Evolutionary conservation across 2,113 vertebrate genomes (phyloP).

Genomic region (Girardinichthys multiradiatus): DNA sequence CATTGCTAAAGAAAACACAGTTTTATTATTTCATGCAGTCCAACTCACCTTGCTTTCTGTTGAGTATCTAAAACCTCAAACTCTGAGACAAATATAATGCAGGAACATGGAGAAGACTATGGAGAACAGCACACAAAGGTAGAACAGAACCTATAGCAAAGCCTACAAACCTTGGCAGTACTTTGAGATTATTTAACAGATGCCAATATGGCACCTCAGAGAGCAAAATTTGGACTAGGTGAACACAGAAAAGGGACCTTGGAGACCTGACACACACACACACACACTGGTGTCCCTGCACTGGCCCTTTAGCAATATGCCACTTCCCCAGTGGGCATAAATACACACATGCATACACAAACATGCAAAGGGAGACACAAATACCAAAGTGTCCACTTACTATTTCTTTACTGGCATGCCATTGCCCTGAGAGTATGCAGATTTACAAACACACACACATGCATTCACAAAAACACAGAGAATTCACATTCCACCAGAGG

Average conservation of each 20-base stretch:
- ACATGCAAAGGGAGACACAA: constrained; percentile 38
- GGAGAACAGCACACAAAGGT: constrained; percentile 43
- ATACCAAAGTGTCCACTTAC: constrained; percentile 65
- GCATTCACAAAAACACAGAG: constrained; percentile 30
- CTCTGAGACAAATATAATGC: constrained; percentile 22
- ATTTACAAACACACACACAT: constrained; percentile 12
- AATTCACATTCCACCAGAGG: constrained; percentile 56
- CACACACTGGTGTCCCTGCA: constrained; percentile 54
- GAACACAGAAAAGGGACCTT: constrained; percentile 64
- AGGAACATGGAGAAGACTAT: constrained; percentile 36
- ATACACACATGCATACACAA: constrained; percentile 25
- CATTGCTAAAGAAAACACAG: too few species aligned
- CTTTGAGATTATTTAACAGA: constrained; percentile 28
- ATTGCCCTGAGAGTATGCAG: constrained; percentile 62
- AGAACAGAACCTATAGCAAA: constrained; percentile 39
- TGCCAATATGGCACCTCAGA: constrained; percentile 68
- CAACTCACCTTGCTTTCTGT: not conserved
- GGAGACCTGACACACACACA: constrained; percentile 72
- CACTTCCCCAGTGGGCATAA: constrained; percentile 70
- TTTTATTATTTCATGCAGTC: too few species aligned
- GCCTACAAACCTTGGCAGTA: constrained; percentile 50
- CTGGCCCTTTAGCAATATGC: constrained; percentile 68
- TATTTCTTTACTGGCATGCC: constrained; percentile 65
- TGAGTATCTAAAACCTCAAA: not conserved
- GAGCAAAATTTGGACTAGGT: constrained; percentile 63